phyloP scores from a whole-genome alignment of 2,888 invertebrate genomes.

The Helobdella robusta region DNA sequence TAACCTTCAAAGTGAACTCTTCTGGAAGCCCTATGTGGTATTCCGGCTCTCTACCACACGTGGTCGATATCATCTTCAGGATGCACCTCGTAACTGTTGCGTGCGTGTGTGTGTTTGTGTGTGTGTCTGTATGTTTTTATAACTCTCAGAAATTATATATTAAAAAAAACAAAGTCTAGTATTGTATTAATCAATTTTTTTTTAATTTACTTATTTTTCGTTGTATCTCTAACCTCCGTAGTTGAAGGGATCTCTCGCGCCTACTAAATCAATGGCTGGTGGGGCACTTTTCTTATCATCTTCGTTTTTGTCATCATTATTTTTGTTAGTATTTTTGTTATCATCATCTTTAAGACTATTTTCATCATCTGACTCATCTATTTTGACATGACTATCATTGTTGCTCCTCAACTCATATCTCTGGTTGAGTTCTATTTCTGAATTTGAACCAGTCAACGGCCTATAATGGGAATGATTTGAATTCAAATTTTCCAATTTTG shows the following conservation, averaged over 20 bases:
- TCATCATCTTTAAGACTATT: no score
- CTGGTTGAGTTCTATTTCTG: no score
- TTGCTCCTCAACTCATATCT: background rate
- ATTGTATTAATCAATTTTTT: background rate
- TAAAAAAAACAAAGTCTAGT: background rate
- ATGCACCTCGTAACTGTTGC: background rate
- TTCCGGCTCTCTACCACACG: background rate
- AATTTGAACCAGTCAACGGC: no score
- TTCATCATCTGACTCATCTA: background rate
- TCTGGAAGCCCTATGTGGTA: background rate
- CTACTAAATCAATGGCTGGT: background rate
- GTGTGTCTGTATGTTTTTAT: background rate
- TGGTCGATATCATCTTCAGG: background rate
- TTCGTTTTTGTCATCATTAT: no score
- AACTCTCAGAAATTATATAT: no score
- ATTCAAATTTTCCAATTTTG: no score
- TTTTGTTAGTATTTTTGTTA: no score
- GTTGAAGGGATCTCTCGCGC: no score
- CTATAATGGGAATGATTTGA: no score
- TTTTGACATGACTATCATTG: background rate
- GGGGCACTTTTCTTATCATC: no score
- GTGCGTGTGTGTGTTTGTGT: background rate
- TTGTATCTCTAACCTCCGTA: no score
- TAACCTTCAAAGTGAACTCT: slow-evolving; percentile 4
- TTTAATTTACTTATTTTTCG: background rate